Percentiles rank a stretch among this genome's conserved stretches.
Conservation (phyloP, 64 coral and sea anemone genomes). For the Cladopsammia gracilis region DNA sequence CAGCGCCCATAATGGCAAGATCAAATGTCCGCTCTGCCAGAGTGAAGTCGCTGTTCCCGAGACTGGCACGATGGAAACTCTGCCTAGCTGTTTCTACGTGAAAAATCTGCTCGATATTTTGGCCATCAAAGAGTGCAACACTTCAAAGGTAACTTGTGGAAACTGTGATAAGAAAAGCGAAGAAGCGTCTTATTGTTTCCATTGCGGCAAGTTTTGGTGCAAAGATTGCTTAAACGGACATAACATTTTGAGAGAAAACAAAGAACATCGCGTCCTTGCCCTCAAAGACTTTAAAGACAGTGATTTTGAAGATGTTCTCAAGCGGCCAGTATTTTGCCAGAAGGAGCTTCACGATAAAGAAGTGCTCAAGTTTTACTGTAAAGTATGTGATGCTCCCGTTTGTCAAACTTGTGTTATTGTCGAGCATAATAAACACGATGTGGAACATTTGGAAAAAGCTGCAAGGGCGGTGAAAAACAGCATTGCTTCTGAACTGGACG, state of each 20-base stretch:
- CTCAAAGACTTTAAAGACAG: conserved; percentile 66
- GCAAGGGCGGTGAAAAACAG: neutral
- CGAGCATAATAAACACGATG: conserved; percentile 54
- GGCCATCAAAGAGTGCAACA: conserved; percentile 45
- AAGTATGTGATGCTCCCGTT: conserved; percentile 41
- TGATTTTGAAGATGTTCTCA: conserved; percentile 71
- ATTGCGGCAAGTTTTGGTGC: conserved; percentile 66
- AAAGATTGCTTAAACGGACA: conserved; percentile 57
- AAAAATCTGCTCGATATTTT: conserved; percentile 72
- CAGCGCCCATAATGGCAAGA: conserved; percentile 17
- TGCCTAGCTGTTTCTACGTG: conserved; percentile 60
- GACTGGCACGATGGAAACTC: conserved; percentile 33
- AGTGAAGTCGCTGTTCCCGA: conserved; percentile 32
- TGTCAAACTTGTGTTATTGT: conserved; percentile 41
- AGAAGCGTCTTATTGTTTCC: conserved; percentile 38
- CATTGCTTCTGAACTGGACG: neutral
- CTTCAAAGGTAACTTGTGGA: conserved; percentile 66
- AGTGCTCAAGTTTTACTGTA: conserved; percentile 50
- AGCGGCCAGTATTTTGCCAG: conserved; percentile 56
- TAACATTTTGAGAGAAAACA: conserved; percentile 52
- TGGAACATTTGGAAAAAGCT: conserved; percentile 16
- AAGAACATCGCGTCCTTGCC: conserved; percentile 49
- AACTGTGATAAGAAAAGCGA: conserved; percentile 40
- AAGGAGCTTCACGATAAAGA: conserved; percentile 53
- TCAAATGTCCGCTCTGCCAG: conserved; percentile 7